These are phyloP conservation scores for Phania funesta DNA, from an alignment of 2,888 invertebrate genomes.

Conservation along the genomic window DNA sequence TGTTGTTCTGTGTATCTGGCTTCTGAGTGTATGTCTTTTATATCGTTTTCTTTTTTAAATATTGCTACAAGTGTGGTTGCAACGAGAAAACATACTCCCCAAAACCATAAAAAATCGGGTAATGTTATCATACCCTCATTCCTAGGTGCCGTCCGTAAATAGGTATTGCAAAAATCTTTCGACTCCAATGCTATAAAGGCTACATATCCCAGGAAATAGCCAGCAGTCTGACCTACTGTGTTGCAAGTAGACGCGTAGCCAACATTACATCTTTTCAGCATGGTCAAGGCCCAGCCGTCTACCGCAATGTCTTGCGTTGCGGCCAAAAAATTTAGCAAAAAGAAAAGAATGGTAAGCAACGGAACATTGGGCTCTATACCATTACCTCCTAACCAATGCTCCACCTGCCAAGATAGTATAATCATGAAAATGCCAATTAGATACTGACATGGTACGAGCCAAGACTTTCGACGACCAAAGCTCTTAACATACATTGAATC, in stretches of 20 bases:
- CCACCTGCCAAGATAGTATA: constrained; percentile 87
- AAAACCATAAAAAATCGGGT: constrained; percentile 94
- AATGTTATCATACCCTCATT: constrained; percentile 87
- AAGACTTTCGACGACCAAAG: constrained; percentile 96
- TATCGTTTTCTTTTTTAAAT: constrained; percentile 89
- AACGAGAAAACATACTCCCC: constrained; percentile 95
- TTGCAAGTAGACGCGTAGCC: constrained; percentile 99
- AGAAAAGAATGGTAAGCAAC: constrained; percentile 91
- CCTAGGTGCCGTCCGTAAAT: constrained; percentile 87
- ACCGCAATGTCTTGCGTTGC: constrained; percentile 99
- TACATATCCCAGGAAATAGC: constrained; percentile 97
- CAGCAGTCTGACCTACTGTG: constrained; percentile 98
- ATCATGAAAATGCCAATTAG: constrained; percentile 95
- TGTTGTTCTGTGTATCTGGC: constrained; percentile 75
- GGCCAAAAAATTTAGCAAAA: constrained; percentile 95
- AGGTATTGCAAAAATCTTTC: constrained; percentile 96
- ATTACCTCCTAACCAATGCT: constrained; percentile 87
- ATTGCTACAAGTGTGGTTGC: constrained; percentile 94
- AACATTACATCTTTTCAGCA: constrained; percentile 98
- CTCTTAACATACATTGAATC: constrained; percentile 92
- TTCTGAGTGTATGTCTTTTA: constrained; percentile 77
- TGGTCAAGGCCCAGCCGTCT: constrained; percentile 99
- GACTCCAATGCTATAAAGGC: constrained; percentile 98
- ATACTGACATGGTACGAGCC: constrained; percentile 97
- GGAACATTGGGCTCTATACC: constrained; percentile 85